Evolutionary conservation across 2,888 invertebrate genomes (phyloP).

Genomic region (Chrysodeixis includens): DNA sequence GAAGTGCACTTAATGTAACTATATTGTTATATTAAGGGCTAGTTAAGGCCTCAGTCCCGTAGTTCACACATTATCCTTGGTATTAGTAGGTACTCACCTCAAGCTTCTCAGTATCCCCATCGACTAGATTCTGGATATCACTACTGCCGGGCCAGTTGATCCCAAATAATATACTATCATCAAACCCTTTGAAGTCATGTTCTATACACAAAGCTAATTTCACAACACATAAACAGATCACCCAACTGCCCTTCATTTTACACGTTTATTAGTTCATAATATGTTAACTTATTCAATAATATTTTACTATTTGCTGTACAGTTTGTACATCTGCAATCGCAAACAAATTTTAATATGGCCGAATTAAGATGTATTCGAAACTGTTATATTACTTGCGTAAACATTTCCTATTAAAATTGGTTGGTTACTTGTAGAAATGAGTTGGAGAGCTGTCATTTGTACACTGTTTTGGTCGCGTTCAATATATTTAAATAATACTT

Average conservation of each 20-base stretch:
- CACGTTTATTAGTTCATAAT: conserved; percentile 54
- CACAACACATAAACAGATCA: conserved; percentile 66
- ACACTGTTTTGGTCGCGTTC: conserved; percentile 31
- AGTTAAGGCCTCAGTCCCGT: neutral
- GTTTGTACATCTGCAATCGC: conserved; percentile 15
- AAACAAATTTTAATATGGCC: conserved; percentile 39
- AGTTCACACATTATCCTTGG: neutral
- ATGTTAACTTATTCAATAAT: conserved; percentile 34
- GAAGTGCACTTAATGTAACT: too few species aligned
- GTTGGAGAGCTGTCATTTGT: conserved; percentile 81
- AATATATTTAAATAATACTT: neutral
- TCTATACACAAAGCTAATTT: conserved; percentile 73
- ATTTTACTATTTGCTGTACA: conserved; percentile 14
- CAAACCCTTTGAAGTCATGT: conserved; percentile 93
- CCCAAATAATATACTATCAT: conserved; percentile 94
- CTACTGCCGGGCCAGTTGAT: conserved; percentile 92
- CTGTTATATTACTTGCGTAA: neutral
- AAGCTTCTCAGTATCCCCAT: conserved; percentile 64
- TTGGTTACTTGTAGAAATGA: conserved; percentile 63
- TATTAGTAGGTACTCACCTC: conserved; percentile 68
- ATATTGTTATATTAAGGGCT: neutral
- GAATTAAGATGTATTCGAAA: conserved; percentile 12
- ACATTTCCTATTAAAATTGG: conserved; percentile 41
- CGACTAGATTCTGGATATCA: conserved; percentile 67
- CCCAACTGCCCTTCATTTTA: conserved; percentile 70